A percentile compares a stretch with the other conserved stretches of the same genome.
phyloP scores from a whole-genome alignment of 2,113 vertebrate species.

The Hypocryptadius cinnamomeus region DNA sequence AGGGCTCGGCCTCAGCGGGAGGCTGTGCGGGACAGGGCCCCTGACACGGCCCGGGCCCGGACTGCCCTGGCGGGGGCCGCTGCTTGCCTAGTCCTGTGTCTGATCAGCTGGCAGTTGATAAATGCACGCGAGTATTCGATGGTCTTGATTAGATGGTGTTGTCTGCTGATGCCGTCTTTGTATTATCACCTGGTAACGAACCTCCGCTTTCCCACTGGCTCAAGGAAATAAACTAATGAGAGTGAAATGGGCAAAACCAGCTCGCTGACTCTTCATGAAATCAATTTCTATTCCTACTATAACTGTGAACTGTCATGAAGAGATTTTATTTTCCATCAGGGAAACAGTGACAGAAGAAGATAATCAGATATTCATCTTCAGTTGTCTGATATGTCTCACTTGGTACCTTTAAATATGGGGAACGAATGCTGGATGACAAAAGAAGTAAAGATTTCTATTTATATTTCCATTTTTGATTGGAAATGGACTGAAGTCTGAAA shows the following conservation, averaged over 20 bases:
- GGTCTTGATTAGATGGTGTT: not conserved
- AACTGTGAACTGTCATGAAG: constrained; percentile 10
- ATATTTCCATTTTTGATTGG: not conserved
- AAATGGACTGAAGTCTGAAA: not conserved
- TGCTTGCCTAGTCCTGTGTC: rapidly evolving
- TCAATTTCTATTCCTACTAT: constrained; percentile 1
- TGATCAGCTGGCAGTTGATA: not conserved
- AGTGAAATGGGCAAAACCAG: not conserved
- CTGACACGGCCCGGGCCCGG: rapidly evolving
- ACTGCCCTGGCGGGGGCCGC: rapidly evolving
- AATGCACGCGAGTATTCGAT: not conserved
- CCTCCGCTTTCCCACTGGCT: not conserved
- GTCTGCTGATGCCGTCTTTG: not conserved
- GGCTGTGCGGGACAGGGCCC: rapidly evolving
- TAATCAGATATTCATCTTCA: not conserved
- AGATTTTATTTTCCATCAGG: not conserved
- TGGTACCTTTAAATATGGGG: not conserved
- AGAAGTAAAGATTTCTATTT: not conserved
- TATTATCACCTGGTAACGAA: not conserved
- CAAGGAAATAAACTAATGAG: constrained; percentile 18
- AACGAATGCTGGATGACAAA: not conserved
- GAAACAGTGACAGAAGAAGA: not conserved
- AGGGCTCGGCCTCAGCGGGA: no score
- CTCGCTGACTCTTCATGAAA: constrained; percentile 3
- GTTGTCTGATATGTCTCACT: not conserved